Evolutionary conservation across 1,140 invertebrate genomes (phyloP).

Genomic region (Spodoptera frugiperda): DNA sequence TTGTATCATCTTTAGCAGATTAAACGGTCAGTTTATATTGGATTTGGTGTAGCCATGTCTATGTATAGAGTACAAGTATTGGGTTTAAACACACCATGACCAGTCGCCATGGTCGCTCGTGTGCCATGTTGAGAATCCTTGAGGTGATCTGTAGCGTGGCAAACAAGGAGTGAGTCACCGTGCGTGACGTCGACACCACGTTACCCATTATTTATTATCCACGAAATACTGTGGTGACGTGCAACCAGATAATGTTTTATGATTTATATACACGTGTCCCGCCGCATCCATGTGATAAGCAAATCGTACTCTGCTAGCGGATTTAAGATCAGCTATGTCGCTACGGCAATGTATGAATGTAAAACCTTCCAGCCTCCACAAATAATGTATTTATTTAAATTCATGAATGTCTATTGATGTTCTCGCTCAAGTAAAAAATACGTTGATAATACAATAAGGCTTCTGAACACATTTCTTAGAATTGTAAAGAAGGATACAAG

Average conservation of each 20-base stretch:
- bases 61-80: neutral
- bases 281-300: conserved; percentile 20
- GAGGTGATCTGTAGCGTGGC: conserved; percentile 45
- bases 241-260: conserved; percentile 11
- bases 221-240: conserved; percentile 22
- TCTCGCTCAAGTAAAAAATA: neutral
- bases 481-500: conserved; percentile 8
- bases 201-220: neutral
- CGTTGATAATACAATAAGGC: conserved; percentile 10
- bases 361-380: neutral
- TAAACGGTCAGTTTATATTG: no score
- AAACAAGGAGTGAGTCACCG: conserved; percentile 46
- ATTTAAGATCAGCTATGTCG: neutral
- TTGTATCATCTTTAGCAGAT: no score
- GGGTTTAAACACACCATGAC: conserved; percentile 27
- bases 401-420: neutral
- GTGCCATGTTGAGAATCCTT: conserved; percentile 35
- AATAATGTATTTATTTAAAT: neutral
- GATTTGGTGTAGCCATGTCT: neutral
- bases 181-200: conserved; percentile 10
- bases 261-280: conserved; percentile 11
- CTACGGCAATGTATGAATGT: neutral
- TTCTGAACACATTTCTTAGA: conserved; percentile 17
- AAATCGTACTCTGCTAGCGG: conserved; percentile 6
- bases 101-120: conserved; percentile 9